Evolutionary conservation across 2,888 invertebrate genomes (phyloP).

Genomic region (Kuschelorhynchus macadamiae): DNA sequence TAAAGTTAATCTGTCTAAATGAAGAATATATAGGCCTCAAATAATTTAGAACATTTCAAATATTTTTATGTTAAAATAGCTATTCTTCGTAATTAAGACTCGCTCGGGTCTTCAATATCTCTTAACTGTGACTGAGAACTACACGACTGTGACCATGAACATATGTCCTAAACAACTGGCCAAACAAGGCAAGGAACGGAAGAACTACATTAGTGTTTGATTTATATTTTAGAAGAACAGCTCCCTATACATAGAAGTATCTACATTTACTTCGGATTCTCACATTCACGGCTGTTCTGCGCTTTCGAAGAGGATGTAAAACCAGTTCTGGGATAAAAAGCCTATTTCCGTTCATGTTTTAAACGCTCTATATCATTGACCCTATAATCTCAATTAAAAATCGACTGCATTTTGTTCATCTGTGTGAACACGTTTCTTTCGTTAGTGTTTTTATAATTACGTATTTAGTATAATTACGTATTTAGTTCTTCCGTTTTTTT

Average conservation of each 20-base stretch:
- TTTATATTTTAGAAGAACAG: conserved; percentile 28
- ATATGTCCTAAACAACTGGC: conserved; percentile 1
- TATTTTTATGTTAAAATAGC: no score
- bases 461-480: no score
- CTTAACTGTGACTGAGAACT: no score
- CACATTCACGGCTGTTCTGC: conserved; percentile 37
- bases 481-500: no score
- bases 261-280: conserved; percentile 28
- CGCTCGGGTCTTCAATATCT: no score
- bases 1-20: no score
- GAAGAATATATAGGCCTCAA: background rate
- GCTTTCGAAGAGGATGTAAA: conserved; percentile 30
- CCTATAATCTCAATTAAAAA: background rate
- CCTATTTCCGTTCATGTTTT: conserved; percentile 35
- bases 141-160: background rate
- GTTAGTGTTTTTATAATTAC: no score
- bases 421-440: background rate
- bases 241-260: conserved; percentile 30
- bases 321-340: conserved; percentile 35
- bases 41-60: no score
- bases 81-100: no score
- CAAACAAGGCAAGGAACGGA: conserved; percentile 24
- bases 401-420: background rate
- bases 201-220: conserved; percentile 34
- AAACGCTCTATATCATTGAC: conserved; percentile 28